These are phyloP conservation scores for Lordiphosa mommai DNA, from an alignment of 1,140 invertebrate genomes.

Conservation along the genomic window DNA sequence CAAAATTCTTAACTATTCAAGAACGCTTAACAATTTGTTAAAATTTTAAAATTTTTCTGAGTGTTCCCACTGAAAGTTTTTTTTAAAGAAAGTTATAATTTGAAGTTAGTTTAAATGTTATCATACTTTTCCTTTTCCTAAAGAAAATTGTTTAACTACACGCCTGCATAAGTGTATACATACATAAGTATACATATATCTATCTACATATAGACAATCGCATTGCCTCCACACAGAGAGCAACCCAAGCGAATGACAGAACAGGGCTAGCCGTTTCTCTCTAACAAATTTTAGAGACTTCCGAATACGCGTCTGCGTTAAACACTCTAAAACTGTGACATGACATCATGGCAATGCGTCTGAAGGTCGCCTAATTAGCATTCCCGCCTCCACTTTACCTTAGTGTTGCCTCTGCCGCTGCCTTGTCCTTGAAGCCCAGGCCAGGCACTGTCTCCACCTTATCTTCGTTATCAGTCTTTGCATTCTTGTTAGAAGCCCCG, in stretches of 20 bases:
- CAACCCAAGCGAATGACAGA: slow-evolving; percentile 8
- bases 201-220: too few relatives aligned
- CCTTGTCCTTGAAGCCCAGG: slow-evolving; percentile 84
- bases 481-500: slow-evolving; percentile 80
- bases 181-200: too few relatives aligned
- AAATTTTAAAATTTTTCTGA: too few relatives aligned
- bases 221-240: too few relatives aligned
- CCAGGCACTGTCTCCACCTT: slow-evolving; percentile 82
- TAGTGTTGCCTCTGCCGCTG: slow-evolving; percentile 80
- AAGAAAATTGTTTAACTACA: too few relatives aligned
- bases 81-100: too few relatives aligned
- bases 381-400: slow-evolving; percentile 51
- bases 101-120: too few relatives aligned
- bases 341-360: slow-evolving; percentile 56
- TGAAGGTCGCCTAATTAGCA: slow-evolving; percentile 34
- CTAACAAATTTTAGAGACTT: slow-evolving; percentile 49
- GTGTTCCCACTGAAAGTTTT: too few relatives aligned
- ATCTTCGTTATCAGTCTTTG: slow-evolving; percentile 74
- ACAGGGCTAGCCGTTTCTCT: slow-evolving; percentile 7
- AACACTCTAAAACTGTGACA: slow-evolving; percentile 54
- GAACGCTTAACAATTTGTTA: too few relatives aligned
- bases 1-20: too few relatives aligned
- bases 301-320: slow-evolving; percentile 27
- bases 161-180: too few relatives aligned
- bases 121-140: too few relatives aligned